Percentiles rank a stretch among this genome's conserved stretches.
These are phyloP conservation scores for Ephestia elutella DNA, from an alignment of 1,140 invertebrate species.

Conservation along the genomic window DNA sequence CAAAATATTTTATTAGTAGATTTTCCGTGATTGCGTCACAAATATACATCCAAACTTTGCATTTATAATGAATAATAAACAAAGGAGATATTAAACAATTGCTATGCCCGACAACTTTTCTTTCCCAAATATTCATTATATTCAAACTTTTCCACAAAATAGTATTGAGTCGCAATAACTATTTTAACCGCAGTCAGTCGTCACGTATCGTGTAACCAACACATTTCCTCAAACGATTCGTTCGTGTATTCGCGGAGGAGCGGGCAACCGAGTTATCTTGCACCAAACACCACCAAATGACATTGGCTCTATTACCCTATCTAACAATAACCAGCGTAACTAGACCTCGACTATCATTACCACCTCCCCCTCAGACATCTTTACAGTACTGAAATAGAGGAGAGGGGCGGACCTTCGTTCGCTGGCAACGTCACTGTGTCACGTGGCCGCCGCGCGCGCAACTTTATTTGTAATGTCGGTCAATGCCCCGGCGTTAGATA, in stretches of 20 bases:
- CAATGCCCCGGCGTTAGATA: slow-evolving; percentile 71
- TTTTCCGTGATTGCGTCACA: too few species aligned
- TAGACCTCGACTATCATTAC: slow-evolving; percentile 10
- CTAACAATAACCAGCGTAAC: slow-evolving; percentile 23
- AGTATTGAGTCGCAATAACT: background rate
- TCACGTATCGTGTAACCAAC: background rate
- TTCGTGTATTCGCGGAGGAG: background rate
- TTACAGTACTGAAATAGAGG: background rate
- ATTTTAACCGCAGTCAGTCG: background rate
- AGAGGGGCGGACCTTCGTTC: slow-evolving; percentile 22
- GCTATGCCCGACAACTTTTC: too few species aligned
- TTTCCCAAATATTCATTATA: too few species aligned
- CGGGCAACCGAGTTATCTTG: slow-evolving; percentile 34
- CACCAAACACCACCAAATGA: slow-evolving; percentile 37
- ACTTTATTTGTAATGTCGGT: slow-evolving; percentile 68
- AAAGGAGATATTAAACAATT: too few species aligned
- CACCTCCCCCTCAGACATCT: slow-evolving; percentile 6
- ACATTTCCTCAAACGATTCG: background rate
- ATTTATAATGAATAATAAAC: too few species aligned
- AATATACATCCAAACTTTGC: too few species aligned
- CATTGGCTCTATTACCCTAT: slow-evolving; percentile 46
- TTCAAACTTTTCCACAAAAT: too few species aligned
- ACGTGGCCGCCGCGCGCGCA: slow-evolving; percentile 67
- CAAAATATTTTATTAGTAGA: too few species aligned
- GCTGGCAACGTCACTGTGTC: slow-evolving; percentile 53